A percentile compares a stretch with the other conserved stretches of the same genome.
Conservation (phyloP, 2,888 invertebrate species). For the Melikaiella ostensackeni region DNA sequence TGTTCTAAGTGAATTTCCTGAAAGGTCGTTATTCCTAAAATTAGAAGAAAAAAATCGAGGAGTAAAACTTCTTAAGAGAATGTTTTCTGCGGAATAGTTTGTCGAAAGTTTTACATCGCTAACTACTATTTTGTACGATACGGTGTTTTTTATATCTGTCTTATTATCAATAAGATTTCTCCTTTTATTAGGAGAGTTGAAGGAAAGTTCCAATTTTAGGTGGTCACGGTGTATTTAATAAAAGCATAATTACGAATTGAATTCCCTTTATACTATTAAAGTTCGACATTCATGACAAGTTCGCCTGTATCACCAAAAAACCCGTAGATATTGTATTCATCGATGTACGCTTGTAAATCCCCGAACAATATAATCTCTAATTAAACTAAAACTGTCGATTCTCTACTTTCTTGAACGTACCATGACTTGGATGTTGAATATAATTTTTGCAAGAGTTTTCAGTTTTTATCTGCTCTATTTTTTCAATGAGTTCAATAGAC, state of each 20-base stretch:
- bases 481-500: too few species aligned
- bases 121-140: slow-evolving; percentile 73
- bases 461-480: neutral
- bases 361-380: slow-evolving; percentile 67
- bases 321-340: slow-evolving; percentile 66
- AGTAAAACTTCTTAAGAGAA: slow-evolving; percentile 42
- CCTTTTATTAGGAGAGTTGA: slow-evolving; percentile 52
- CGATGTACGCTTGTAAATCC: slow-evolving; percentile 70
- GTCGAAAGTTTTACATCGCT: slow-evolving; percentile 20
- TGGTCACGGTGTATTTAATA: slow-evolving; percentile 49
- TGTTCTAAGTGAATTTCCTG: neutral
- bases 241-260: slow-evolving; percentile 51
- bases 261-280: slow-evolving; percentile 52
- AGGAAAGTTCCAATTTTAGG: slow-evolving; percentile 50
- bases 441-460: neutral
- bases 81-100: slow-evolving; percentile 24
- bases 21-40: neutral
- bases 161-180: slow-evolving; percentile 60
- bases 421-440: neutral
- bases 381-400: slow-evolving; percentile 53
- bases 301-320: slow-evolving; percentile 56
- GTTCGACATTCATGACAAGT: slow-evolving; percentile 48
- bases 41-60: slow-evolving; percentile 46
- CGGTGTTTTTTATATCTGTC: slow-evolving; percentile 72
- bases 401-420: neutral